Conservation (phyloP, 2,888 invertebrate genomes). For the Pyrgus malvae region DNA sequence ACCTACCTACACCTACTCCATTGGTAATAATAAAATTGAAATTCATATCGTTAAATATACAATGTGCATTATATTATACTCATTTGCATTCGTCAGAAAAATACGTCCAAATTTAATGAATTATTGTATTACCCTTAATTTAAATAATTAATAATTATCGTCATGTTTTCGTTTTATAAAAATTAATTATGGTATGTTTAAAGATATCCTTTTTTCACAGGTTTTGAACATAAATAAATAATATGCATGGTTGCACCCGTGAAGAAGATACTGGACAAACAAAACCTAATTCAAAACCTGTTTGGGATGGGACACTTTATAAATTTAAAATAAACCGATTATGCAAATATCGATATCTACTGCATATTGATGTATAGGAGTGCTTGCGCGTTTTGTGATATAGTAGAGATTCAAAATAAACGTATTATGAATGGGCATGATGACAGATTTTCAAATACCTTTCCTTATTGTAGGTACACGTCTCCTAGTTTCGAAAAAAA, state of each 20-base stretch:
- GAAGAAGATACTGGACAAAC: slow-evolving; percentile 34
- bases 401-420: neutral
- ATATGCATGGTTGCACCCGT: neutral
- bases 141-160: neutral
- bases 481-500: no score
- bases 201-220: neutral
- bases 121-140: no score
- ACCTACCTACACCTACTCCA: no score
- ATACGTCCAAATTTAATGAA: no score
- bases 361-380: slow-evolving; percentile 9
- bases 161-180: neutral
- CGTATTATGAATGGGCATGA: no score
- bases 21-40: no score
- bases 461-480: no score
- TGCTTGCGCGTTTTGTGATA: neutral
- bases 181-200: neutral
- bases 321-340: slow-evolving; percentile 62
- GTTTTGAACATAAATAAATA: slow-evolving; percentile 3
- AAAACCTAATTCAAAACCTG: slow-evolving; percentile 51
- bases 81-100: no score
- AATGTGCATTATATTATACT: no score
- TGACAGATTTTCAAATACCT: no score
- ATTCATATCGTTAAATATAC: no score
- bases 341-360: slow-evolving; percentile 51
- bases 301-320: slow-evolving; percentile 55